These are phyloP conservation scores for Drosophila meridiana DNA, from an alignment of 2,888 invertebrate species.

Conservation along the genomic window DNA sequence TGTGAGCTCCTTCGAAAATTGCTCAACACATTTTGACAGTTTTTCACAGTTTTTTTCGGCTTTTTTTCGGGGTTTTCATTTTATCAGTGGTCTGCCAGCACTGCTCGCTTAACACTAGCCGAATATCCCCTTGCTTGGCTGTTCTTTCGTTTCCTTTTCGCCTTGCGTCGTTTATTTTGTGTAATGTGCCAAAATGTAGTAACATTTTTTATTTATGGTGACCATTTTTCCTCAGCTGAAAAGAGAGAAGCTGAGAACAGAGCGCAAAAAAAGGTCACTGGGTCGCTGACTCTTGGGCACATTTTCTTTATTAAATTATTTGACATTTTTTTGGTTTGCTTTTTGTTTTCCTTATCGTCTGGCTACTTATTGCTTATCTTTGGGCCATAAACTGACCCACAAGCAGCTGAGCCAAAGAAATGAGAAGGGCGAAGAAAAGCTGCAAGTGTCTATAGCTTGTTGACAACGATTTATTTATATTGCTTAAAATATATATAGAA, in stretches of 20 bases:
- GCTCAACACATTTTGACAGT: conserved; percentile 61
- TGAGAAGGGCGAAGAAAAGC: neutral
- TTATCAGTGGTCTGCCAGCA: conserved; percentile 48
- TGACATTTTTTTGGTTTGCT: conserved; percentile 32
- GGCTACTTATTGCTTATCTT: conserved; percentile 65
- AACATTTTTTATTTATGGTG: conserved; percentile 71
- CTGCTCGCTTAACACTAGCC: conserved; percentile 9
- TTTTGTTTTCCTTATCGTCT: conserved; percentile 44
- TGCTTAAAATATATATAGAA: neutral
- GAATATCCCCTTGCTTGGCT: conserved; percentile 1
- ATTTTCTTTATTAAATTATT: conserved; percentile 74
- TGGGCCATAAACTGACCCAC: conserved; percentile 56
- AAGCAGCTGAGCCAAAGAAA: conserved; percentile 26
- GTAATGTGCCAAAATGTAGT: conserved; percentile 72
- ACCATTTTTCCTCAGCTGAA: conserved; percentile 45
- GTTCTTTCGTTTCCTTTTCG: conserved; percentile 18
- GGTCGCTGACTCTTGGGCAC: conserved; percentile 43
- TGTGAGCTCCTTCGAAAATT: conserved; percentile 39
- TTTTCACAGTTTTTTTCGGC: conserved; percentile 41
- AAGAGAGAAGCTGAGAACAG: neutral
- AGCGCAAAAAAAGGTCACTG: conserved; percentile 61
- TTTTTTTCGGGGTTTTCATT: conserved; percentile 16
- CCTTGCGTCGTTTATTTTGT: conserved; percentile 49
- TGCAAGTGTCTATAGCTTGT: conserved; percentile 3
- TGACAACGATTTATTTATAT: conserved; percentile 13